Evolutionary conservation across 2,888 invertebrate species (phyloP), one percentile per base, ranked within the genome.

Genomic region (Lamellibrachia columna): DNA sequence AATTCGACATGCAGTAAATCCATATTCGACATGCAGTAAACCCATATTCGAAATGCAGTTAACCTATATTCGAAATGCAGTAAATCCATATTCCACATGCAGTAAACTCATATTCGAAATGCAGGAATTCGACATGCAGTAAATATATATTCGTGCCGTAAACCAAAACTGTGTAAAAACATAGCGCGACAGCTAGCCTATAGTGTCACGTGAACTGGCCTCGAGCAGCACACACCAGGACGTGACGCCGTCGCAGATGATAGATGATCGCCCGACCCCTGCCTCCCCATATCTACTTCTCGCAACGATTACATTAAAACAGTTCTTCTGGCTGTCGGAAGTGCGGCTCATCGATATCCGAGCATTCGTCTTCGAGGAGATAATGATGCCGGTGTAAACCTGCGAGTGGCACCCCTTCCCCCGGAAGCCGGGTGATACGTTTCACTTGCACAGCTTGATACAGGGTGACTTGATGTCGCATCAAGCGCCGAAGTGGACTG

Each of bases 311-410:
- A 75, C 75, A 22, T 2, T 75, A 75, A 75, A 75, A 15, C 75
- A 75, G 75, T 75, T 75, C 75, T 75, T 75, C 15, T 75, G 75
- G 22, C 75, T 75, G 75, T 75, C 75, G 75, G 75, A 75, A 75
- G n/a, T 75, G 75, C 75, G 75, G 75, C 15, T 75, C 15, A 22
- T 22, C 75, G 75, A 75, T n/a, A 75, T 75, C 3, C 15, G n/a
- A 75, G n/a, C 75, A 75, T 75, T 75, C n/a, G n/a, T 75, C 75
- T 75, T 75, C 15, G 75, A 75, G 3, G 75, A 75, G 75, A 75
- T 75, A 75, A 75, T n/a, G 75, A 75, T n/a, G 22, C n/a, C 75
- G 75, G 75, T 75, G 22, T 75, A 22, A 75, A 75, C n/a, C 75
- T 75, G n/a, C 75, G 75, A n/a, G 22, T 22, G 6, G n/a, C 75